These are phyloP conservation scores for Trichonephila inaurata DNA, from an alignment of 1,140 invertebrate genomes.

Conservation along the genomic window DNA sequence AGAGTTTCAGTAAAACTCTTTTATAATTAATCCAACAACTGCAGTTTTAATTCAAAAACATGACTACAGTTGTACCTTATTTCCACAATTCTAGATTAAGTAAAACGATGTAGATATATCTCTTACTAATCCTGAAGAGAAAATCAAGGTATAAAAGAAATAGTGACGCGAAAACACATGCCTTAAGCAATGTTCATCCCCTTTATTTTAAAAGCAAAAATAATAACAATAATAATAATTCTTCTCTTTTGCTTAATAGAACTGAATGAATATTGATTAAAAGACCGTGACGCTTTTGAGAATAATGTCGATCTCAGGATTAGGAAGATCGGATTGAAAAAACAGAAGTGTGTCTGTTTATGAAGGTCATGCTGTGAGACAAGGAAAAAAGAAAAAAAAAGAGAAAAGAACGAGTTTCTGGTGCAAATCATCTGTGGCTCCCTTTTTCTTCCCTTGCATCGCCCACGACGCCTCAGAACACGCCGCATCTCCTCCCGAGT, in stretches of 20 bases:
- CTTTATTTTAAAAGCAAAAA: neutral
- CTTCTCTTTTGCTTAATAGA: neutral
- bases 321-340: conserved; percentile 37
- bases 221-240: neutral
- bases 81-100: neutral
- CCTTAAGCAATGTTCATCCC: neutral
- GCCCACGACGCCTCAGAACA: conserved; percentile 51
- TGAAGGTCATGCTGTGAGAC: conserved; percentile 45
- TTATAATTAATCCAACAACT: too few species aligned
- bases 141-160: neutral
- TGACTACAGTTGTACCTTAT: neutral
- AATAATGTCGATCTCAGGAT: conserved; percentile 53
- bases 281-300: conserved; percentile 42
- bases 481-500: neutral
- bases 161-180: neutral
- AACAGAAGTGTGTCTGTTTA: conserved; percentile 47
- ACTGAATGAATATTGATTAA: conserved; percentile 10
- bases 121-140: neutral
- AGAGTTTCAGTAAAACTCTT: too few species aligned
- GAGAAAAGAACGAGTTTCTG: conserved; percentile 30
- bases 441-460: conserved; percentile 27
- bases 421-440: neutral
- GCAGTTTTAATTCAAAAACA: too few species aligned
- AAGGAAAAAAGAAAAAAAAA: neutral
- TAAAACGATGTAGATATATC: neutral